Base-by-base conservation (phyloP, 2,888 invertebrate genomes). In the Yponomeuta plumbellus region DNA sequence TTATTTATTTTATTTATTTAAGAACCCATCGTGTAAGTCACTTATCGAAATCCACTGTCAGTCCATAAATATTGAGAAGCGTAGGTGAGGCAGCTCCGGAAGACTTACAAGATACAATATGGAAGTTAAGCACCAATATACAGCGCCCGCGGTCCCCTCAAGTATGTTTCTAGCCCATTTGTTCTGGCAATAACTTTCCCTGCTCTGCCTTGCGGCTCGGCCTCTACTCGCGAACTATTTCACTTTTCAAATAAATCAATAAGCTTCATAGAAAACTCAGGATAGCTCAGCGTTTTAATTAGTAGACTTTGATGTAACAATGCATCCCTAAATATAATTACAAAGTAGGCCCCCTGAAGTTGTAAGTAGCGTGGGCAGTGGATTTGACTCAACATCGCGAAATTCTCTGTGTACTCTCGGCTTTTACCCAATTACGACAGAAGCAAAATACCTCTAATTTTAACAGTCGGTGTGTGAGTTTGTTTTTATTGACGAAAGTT, bases 121-220 rank as follows among this genome's bases (percentile, higher is more conserved):
- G 17, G 44, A 52, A 52, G 44, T 52, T 52, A 52, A 52, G 44
- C 44, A 52, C 44, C 44, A 52, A 52, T 52, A 52, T 52, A 52
- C 44, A 52, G 44, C 44, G 44, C 44, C 44, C 17, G 44, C 44
- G 17, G 44, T 52, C 44, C 44, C 44, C 44, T 52, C 44, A 52
- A 52, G 44, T 52, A 52, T 52, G 44, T 52, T 52, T 52, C 44
- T 17, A 52, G 44, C 44, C 44, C 44, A 52, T 52, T 52, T 52
- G 44, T 52, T 52, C 44, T 52, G 44, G 44, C 44, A 52, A 52
- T 52, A 52, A 52, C 44, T 52, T 52, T 52, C 44, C 17, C 44
- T 52, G 44, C 44, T 3, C 44, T 52, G 44, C 44, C 44, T 52
- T 52, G 44, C 44, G 3, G 34, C 44, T 52, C 13, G 44, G 44